phyloP scores from a whole-genome alignment of 2,113 vertebrate species.

The Pyxicephalus adspersus region DNA sequence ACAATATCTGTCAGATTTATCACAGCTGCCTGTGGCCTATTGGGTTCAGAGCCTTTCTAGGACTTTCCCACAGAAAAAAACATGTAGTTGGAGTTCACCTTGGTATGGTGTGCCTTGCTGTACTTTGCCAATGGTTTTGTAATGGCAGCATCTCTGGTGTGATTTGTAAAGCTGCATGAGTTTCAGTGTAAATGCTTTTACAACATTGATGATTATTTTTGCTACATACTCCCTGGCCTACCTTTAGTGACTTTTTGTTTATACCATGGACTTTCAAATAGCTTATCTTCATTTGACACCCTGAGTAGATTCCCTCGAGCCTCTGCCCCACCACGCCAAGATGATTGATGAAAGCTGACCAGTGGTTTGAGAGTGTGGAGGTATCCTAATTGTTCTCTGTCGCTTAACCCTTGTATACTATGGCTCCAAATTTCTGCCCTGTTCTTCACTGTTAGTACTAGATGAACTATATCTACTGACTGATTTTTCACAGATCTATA shows the following conservation, averaged over 20 bases:
- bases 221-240: background rate
- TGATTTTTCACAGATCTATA: background rate
- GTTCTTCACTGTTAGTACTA: background rate
- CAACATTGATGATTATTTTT: constrained; percentile 11
- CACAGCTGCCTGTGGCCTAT: too few relatives aligned
- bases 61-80: too few relatives aligned
- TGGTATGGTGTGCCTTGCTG: background rate
- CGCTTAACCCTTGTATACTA: constrained; percentile 7
- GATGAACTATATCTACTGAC: background rate
- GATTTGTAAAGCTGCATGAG: constrained; percentile 16
- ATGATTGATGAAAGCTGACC: constrained; percentile 74
- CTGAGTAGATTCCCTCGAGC: constrained; percentile 80
- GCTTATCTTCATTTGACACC: constrained; percentile 76
- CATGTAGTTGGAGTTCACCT: too few relatives aligned
- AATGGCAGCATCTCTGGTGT: constrained; percentile 19
- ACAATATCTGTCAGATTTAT: too few relatives aligned
- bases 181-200: background rate
- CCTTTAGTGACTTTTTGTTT: constrained; percentile 30
- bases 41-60: too few relatives aligned
- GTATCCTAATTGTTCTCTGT: constrained; percentile 46
- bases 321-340: constrained; percentile 78
- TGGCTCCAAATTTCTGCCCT: constrained; percentile 3
- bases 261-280: constrained; percentile 59
- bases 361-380: constrained; percentile 44
- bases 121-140: background rate